Evolutionary conservation across 92 coral and sea anemone genomes (phyloP).

Genomic region (Diadumene lineata): DNA sequence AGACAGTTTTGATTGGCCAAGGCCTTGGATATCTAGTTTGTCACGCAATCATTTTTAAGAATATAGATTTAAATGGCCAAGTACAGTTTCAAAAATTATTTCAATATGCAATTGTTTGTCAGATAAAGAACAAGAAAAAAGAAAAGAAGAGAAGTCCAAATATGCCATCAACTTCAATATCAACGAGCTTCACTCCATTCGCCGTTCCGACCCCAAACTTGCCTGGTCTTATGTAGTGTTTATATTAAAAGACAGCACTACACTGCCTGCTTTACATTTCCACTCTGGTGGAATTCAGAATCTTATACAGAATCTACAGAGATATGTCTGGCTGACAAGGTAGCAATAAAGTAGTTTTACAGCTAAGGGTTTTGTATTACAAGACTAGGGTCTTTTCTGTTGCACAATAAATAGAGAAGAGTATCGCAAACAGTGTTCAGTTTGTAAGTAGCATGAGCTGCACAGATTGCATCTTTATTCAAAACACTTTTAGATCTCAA

Average conservation of each 20-base stretch:
- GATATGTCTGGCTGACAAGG: slow-evolving; percentile 94
- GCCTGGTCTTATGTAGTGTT: slow-evolving; percentile 98
- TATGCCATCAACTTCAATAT: slow-evolving; percentile 86
- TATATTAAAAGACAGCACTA: slow-evolving; percentile 85
- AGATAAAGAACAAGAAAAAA: slow-evolving; percentile 25
- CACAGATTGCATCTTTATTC: no score
- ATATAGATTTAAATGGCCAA: no score
- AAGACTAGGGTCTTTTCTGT: no score
- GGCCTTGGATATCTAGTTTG: no score
- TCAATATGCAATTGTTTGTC: background rate
- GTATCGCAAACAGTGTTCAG: no score
- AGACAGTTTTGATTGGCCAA: no score
- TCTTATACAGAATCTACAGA: slow-evolving; percentile 75
- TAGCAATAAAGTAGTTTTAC: slow-evolving; percentile 10
- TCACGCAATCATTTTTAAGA: no score
- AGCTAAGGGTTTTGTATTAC: no score
- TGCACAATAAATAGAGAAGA: no score
- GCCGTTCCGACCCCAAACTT: slow-evolving; percentile 91
- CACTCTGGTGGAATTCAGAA: slow-evolving; percentile 94
- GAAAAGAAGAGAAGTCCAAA: slow-evolving; percentile 40
- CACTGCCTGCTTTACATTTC: slow-evolving; percentile 94
- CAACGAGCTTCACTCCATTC: slow-evolving; percentile 79
- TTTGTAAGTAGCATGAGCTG: no score
- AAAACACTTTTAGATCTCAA: no score
- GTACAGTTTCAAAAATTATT: no score